Percentiles rank a stretch among this genome's conserved stretches.
These are phyloP conservation scores for Xenus cinereus DNA, from an alignment of 2,113 vertebrate species.

Conservation along the genomic window DNA sequence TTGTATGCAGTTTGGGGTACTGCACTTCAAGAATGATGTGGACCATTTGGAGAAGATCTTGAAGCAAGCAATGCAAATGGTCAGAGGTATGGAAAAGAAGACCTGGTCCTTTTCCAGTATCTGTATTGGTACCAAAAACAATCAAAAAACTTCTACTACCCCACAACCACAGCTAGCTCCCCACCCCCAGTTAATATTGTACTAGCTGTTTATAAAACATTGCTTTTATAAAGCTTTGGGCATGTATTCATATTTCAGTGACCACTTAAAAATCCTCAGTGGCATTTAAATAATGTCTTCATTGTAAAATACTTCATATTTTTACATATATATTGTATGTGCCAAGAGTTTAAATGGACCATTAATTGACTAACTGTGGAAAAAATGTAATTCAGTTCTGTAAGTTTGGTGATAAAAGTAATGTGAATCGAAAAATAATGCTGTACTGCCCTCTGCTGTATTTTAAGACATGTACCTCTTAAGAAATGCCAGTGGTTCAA, in stretches of 20 bases:
- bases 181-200: background rate
- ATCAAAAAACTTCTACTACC: background rate
- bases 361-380: background rate
- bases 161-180: accelerated
- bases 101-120: background rate
- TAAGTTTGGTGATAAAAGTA: background rate
- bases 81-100: background rate
- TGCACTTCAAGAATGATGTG: background rate
- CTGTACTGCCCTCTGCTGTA: constrained; percentile 62
- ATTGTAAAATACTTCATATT: background rate
- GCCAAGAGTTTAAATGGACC: background rate
- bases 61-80: background rate
- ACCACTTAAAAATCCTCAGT: background rate
- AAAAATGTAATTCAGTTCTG: background rate
- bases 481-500: background rate
- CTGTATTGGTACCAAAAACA: background rate
- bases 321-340: background rate
- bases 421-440: background rate
- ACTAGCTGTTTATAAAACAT: background rate
- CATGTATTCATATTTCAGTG: background rate
- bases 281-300: background rate
- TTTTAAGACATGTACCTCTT: background rate
- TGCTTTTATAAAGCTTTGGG: background rate
- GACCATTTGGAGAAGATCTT: background rate
- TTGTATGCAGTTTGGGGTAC: background rate